Conservation (phyloP, 1,140 invertebrate genomes). For the Caenorhabditis latens region DNA sequence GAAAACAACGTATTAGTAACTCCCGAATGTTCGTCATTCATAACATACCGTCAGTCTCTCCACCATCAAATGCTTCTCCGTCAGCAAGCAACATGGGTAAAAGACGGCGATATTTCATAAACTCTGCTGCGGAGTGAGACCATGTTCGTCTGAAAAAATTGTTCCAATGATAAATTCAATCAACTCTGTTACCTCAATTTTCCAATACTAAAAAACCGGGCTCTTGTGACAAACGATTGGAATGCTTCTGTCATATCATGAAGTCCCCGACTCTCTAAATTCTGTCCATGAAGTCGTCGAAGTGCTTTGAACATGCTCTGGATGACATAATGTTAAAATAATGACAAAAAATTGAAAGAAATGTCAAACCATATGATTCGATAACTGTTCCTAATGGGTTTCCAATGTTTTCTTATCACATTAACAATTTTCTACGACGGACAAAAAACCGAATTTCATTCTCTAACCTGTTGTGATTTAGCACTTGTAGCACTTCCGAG, state of each 20-base stretch:
- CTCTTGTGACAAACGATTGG: constrained; percentile 76
- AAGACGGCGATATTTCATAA: constrained; percentile 77
- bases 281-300: constrained; percentile 76
- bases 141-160: constrained; percentile 74
- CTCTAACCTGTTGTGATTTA: constrained; percentile 50
- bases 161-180: background rate
- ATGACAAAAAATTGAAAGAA: background rate
- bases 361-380: background rate
- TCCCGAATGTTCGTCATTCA: background rate
- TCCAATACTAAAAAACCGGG: constrained; percentile 75
- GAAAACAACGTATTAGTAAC: constrained; percentile 61
- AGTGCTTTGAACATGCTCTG: constrained; percentile 75
- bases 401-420: constrained; percentile 45
- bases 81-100: constrained; percentile 76
- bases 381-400: background rate
- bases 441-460: constrained; percentile 33
- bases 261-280: constrained; percentile 74
- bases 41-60: constrained; percentile 73
- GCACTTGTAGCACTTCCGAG: constrained; percentile 5
- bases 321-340: constrained; percentile 27
- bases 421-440: background rate
- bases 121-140: constrained; percentile 78
- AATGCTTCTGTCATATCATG: constrained; percentile 78
- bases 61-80: constrained; percentile 71
- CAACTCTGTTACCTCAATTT: constrained; percentile 66